These are phyloP conservation scores for Macrotus californicus DNA, from an alignment of 2,113 vertebrate genomes.

Conservation along the genomic window DNA sequence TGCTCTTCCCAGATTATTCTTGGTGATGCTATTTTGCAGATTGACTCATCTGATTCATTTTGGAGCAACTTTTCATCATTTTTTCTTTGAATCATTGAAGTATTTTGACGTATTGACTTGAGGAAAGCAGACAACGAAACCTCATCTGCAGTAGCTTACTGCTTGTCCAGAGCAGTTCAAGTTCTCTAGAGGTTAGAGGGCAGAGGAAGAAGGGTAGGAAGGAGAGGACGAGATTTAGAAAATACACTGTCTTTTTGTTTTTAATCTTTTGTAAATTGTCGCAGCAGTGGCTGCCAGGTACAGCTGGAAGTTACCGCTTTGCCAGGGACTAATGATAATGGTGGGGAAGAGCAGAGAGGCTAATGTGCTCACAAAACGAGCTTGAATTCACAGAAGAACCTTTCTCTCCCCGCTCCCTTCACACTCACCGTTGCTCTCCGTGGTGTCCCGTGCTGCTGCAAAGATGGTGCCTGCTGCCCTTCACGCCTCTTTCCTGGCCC, in stretches of 20 bases:
- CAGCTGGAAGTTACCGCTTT: constrained; percentile 26
- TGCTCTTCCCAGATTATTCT: not conserved
- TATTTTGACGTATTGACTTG: not conserved
- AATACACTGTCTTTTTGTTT: not conserved
- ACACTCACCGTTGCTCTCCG: not conserved
- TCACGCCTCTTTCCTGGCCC: not conserved
- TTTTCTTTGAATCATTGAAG: constrained; percentile 11
- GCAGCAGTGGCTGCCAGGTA: not conserved
- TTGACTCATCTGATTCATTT: not conserved
- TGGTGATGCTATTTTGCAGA: not conserved
- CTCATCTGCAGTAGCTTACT: not conserved
- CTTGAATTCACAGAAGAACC: not conserved
- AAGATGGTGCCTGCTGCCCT: not conserved
- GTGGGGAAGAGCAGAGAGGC: not conserved
- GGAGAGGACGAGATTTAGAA: not conserved
- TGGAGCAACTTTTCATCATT: not conserved
- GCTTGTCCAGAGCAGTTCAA: not conserved
- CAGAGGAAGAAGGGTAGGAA: not conserved
- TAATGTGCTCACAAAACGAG: not conserved
- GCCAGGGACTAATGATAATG: not conserved
- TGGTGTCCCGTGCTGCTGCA: not conserved
- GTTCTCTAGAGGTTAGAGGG: constrained; percentile 2
- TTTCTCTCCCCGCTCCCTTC: not conserved
- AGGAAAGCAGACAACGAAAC: not conserved
- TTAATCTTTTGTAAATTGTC: constrained; percentile 16